Conservation (phyloP, 2,113 vertebrate species). For the Cheilinus undulatus region DNA sequence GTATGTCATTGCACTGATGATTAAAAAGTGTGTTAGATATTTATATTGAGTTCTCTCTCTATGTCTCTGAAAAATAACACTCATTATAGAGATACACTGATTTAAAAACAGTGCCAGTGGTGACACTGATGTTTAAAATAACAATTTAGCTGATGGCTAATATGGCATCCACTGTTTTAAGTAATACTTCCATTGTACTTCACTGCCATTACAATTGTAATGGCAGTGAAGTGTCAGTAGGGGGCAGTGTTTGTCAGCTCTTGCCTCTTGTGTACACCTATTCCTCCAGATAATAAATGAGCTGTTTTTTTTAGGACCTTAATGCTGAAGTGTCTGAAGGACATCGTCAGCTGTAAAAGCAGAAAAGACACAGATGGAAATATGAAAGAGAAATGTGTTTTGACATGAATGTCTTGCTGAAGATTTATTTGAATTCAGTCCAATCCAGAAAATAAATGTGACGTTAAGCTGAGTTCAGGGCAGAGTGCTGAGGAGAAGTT, state of each 20-base stretch:
- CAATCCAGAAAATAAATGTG: background rate
- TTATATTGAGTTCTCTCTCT: background rate
- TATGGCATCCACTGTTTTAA: no score
- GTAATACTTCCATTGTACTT: no score
- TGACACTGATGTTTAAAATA: no score
- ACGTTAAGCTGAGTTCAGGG: background rate
- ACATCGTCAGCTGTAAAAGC: conserved; percentile 10
- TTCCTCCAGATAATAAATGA: background rate
- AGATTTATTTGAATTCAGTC: conserved; percentile 5
- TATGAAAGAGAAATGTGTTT: background rate
- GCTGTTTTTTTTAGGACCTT: background rate
- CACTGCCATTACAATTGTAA: no score
- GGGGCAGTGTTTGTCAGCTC: conserved; percentile 71
- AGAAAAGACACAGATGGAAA: conserved; percentile 1
- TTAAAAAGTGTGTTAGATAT: background rate
- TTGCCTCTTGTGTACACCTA: background rate
- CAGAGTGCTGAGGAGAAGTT: background rate
- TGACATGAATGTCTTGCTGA: background rate
- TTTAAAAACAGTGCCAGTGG: no score
- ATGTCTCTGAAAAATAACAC: background rate
- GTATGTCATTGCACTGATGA: background rate
- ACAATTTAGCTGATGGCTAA: no score
- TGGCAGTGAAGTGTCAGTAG: conserved; percentile 40
- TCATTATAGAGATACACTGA: no score
- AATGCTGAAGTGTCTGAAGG: conserved; percentile 17